Percentiles rank a stretch among this genome's conserved stretches.
phyloP scores from a whole-genome alignment of 2,113 vertebrate genomes.

The Oncorhynchus nerka region DNA sequence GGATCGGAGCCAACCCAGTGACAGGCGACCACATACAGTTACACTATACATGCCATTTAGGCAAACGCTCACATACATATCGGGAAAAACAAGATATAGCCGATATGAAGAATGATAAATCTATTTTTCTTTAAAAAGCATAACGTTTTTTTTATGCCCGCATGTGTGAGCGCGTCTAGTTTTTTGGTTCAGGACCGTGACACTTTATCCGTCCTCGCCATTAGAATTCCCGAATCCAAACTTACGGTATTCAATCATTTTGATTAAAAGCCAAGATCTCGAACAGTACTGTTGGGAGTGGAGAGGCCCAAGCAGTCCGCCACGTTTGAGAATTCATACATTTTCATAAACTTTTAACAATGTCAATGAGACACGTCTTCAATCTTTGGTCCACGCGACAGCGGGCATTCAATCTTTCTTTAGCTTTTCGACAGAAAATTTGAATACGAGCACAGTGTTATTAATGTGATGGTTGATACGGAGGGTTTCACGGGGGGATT shows the following conservation, averaged over 20 bases:
- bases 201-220: slow-evolving; percentile 74
- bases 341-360: slow-evolving; percentile 99
- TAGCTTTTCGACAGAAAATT: slow-evolving; percentile 98
- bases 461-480: slow-evolving; percentile 92
- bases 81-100: slow-evolving; percentile 43
- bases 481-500: slow-evolving; percentile 79
- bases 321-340: slow-evolving; percentile 98
- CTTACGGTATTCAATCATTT: slow-evolving; percentile 99
- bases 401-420: slow-evolving; percentile 99
- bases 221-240: slow-evolving; percentile 93
- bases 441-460: slow-evolving; percentile 96
- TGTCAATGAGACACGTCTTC: slow-evolving; percentile 99
- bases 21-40: slow-evolving; percentile 6
- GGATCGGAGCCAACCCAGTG: slow-evolving; percentile 15
- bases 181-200: slow-evolving; percentile 75
- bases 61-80: slow-evolving; percentile 26
- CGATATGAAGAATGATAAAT: slow-evolving; percentile 42
- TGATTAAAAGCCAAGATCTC: slow-evolving; percentile 99
- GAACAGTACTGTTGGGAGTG: slow-evolving; percentile 97
- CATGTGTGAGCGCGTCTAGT: slow-evolving; percentile 65
- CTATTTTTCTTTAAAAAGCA: slow-evolving; percentile 20
- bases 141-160: slow-evolving; percentile 61
- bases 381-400: slow-evolving; percentile 94
- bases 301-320: slow-evolving; percentile 90
- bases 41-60: slow-evolving; percentile 41